Evolutionary conservation across 2,888 invertebrate species (phyloP).

Genomic region (Neria commutata): DNA sequence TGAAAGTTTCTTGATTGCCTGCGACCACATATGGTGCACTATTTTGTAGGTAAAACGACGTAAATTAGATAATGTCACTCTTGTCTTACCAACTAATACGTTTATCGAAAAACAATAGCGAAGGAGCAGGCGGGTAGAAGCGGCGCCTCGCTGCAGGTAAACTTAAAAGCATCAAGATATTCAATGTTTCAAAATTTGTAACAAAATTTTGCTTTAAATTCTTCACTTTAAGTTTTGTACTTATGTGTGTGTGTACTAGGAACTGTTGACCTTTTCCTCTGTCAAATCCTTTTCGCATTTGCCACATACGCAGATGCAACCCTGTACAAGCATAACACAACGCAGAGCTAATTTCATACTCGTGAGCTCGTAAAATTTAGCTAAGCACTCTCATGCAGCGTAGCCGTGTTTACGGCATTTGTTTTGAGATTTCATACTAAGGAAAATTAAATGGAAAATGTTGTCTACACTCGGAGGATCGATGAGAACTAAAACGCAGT

Average conservation of each 20-base stretch:
- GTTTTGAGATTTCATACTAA: neutral
- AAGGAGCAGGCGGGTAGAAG: too few species aligned
- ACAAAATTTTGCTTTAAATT: too few species aligned
- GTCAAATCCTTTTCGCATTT: neutral
- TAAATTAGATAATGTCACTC: slow-evolving; percentile 10
- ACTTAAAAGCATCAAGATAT: neutral
- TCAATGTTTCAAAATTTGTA: too few species aligned
- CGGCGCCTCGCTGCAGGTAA: too few species aligned
- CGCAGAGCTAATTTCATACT: neutral
- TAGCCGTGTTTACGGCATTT: neutral
- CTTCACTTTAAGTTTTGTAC: too few species aligned
- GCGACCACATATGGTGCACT: slow-evolving; percentile 37
- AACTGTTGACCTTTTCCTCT: neutral
- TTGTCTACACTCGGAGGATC: too few species aligned
- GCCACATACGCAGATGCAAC: neutral
- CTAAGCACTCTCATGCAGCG: neutral
- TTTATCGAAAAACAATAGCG: neutral
- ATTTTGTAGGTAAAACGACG: neutral
- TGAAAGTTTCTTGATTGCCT: slow-evolving; percentile 35
- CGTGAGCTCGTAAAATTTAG: neutral
- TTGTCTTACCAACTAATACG: neutral
- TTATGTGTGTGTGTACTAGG: too few species aligned
- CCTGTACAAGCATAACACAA: neutral
- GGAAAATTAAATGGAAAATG: too few species aligned
- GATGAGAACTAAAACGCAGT: too few species aligned